Percentiles rank a stretch among this genome's conserved stretches.
Evolutionary conservation across 35 echinoderm and acorn worm genomes (phyloP).

Genomic region (Apostichopus japonicus): DNA sequence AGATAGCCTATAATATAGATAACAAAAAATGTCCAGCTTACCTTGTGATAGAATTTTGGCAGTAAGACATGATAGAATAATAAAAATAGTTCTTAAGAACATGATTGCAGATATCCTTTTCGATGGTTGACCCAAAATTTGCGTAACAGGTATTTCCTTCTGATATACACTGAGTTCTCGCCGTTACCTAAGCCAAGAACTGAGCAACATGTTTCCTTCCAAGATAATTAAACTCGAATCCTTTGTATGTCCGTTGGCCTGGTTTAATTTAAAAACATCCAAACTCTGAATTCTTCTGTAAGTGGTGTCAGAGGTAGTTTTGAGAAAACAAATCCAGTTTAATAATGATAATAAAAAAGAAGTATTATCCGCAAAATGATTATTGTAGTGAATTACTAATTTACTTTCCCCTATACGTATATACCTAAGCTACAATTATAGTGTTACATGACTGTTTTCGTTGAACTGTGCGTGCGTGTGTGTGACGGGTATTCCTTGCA

Average conservation of each 20-base stretch:
- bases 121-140: not conserved
- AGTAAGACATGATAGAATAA: not conserved
- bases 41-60: constrained; percentile 16
- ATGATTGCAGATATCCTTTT: not conserved
- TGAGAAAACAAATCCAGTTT: too few species aligned
- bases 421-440: too few species aligned
- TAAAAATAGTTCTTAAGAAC: not conserved
- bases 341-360: too few species aligned
- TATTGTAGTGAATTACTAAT: too few species aligned
- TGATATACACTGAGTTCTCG: not conserved
- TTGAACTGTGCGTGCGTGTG: too few species aligned
- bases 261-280: too few species aligned
- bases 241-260: not conserved
- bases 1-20: too few species aligned
- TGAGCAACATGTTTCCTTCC: not conserved
- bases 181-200: not conserved
- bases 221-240: not conserved
- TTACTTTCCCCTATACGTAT: too few species aligned
- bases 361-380: too few species aligned
- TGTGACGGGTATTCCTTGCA: not conserved
- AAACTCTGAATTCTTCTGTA: too few species aligned
- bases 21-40: not conserved
- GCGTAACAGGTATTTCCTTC: not conserved
- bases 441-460: too few species aligned
- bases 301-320: too few species aligned